Evolutionary conservation across 2,888 invertebrate genomes (phyloP).

Genomic region (Scaptomyza caliginosa): DNA sequence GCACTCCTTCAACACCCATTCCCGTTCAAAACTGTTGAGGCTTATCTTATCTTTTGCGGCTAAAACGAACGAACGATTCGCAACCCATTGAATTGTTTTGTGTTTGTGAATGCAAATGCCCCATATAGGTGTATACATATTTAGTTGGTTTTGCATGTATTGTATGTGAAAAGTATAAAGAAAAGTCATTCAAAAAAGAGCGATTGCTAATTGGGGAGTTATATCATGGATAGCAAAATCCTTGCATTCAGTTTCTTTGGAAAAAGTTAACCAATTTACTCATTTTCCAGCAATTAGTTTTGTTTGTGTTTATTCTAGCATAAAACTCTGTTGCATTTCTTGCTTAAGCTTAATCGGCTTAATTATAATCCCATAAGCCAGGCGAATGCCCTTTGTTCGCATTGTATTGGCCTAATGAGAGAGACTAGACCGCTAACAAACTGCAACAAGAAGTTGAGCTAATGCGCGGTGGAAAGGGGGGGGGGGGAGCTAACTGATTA

Average conservation of each 20-base stretch:
- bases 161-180: constrained; percentile 30
- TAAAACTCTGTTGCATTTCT: not conserved
- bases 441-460: not conserved
- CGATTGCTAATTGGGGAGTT: not conserved
- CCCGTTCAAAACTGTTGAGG: constrained; percentile 17
- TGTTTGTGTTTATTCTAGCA: not conserved
- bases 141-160: constrained; percentile 17
- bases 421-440: not conserved
- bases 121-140: not conserved
- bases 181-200: not conserved
- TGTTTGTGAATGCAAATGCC: constrained; percentile 40
- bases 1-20: constrained; percentile 9
- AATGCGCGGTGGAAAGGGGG: not conserved
- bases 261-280: too few relatives aligned
- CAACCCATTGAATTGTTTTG: not conserved
- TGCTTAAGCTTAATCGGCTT: not conserved
- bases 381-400: not conserved
- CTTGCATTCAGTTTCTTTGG: too few relatives aligned
- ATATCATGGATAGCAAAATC: too few relatives aligned
- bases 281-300: not conserved
- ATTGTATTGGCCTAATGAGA: not conserved
- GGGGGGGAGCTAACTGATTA: constrained; percentile 12
- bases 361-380: not conserved
- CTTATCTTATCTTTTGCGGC: constrained; percentile 45
- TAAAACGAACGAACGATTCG: not conserved